Evolutionary conservation across 2,888 invertebrate genomes (phyloP).

Genomic region (Caenorhabditis imperialis): DNA sequence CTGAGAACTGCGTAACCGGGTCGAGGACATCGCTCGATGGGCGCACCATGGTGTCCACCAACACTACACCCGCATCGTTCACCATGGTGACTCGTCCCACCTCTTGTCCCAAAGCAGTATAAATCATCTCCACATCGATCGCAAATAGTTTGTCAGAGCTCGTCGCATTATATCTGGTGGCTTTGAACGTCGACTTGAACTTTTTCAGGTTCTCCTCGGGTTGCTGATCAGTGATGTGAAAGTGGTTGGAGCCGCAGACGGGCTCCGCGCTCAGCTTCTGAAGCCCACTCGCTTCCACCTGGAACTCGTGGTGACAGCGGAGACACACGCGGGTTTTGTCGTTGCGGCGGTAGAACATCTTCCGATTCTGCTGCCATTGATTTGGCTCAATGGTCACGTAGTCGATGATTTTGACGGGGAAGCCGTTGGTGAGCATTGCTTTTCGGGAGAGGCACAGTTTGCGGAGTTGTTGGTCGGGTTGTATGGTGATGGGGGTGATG

Average conservation of each 20-base stretch:
- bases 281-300: not conserved
- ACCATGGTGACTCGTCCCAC: not conserved
- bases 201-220: constrained; percentile 51
- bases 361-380: not conserved
- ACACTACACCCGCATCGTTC: not conserved
- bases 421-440: not conserved
- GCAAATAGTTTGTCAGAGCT: constrained; percentile 52
- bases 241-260: constrained; percentile 86
- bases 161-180: constrained; percentile 56
- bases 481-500: too few species aligned
- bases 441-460: not conserved
- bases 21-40: not conserved
- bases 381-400: not conserved
- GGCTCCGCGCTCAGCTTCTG: constrained; percentile 76
- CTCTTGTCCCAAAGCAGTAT: not conserved
- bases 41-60: not conserved
- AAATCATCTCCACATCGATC: constrained; percentile 3
- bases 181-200: constrained; percentile 65
- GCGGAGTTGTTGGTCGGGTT: too few species aligned
- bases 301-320: not conserved
- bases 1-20: not conserved
- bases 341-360: not conserved
- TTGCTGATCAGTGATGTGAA: constrained; percentile 72
- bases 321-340: not conserved
- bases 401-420: not conserved